These are phyloP conservation scores for Glareola pratincola DNA, from an alignment of 2,113 vertebrate species.

Conservation along the genomic window DNA sequence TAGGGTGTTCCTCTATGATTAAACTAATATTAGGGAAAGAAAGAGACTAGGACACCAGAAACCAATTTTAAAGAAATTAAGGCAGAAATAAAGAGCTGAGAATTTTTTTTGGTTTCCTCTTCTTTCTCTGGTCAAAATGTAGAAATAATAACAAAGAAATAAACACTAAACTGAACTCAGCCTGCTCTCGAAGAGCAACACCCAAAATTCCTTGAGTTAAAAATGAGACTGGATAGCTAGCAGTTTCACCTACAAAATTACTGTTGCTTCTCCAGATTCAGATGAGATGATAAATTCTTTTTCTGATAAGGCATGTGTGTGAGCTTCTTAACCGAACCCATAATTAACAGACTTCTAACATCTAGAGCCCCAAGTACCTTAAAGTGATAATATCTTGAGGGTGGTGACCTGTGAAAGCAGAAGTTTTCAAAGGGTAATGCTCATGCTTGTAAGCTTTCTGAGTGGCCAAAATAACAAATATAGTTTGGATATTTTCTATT, in stretches of 20 bases:
- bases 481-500: neutral
- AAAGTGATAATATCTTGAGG: neutral
- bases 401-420: neutral
- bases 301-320: neutral
- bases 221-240: neutral
- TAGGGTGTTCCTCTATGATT: neutral
- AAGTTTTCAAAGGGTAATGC: neutral
- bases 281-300: neutral
- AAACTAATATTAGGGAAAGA: neutral
- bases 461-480: neutral
- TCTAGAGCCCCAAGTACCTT: neutral
- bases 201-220: neutral
- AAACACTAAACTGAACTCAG: neutral
- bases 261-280: neutral
- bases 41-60: neutral
- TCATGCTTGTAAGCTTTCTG: neutral
- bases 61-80: neutral
- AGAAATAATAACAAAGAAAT: conserved; percentile 1
- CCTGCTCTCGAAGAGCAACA: neutral
- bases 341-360: conserved; percentile 10
- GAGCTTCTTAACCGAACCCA: neutral
- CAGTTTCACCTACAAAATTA: neutral
- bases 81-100: neutral
- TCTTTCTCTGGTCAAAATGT: conserved; percentile 15
- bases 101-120: neutral